Base-by-base conservation (phyloP, 2,888 invertebrate species). In the Brachypalpus laphriformis region DNA sequence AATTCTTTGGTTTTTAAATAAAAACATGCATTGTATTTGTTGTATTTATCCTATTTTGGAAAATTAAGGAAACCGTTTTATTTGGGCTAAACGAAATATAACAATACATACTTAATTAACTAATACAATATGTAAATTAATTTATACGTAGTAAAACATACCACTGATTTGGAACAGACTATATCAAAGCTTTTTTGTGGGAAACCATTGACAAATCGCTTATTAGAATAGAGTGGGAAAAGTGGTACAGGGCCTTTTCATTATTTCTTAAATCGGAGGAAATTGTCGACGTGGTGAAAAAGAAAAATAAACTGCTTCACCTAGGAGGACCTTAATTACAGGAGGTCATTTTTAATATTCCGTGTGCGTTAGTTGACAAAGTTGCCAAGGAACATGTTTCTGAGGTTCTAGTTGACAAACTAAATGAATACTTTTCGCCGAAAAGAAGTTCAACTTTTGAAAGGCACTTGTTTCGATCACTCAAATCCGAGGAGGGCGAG, bases 251-350 rank as follows among this genome's bases (percentile, higher is more conserved):
- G 8, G 28, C 49, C 3, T 65, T 65, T 22, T 18, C 16, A 1
- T 18, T 65, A 1, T 65, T 14, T 16, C 18, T 34, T 1, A 11
- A 51, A 20, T 34, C 34, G n/a, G 37, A 49, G 20, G 51, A 34
- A 34, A 47, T 47, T 22, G 14, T 14, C 2, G 34, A 28, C 45
- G 34, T 20, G 3, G 11, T 20, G 7, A 18, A 57, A 34, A 57
- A 57, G 22, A 20, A 34, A 57, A 57, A 3, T 57, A 40, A 40
- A 11, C 34, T 40, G 2, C 57, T 51, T 42, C 37, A 40, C 25
- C 63, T 76, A 16, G 85, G 75, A 16, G 85, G 80, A 9, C 34
- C 42, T 31, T 65, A 81, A 25, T 25, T 25, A n/a, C 65, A 57
- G 40, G 56, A 75, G 40, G 51, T 75, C 28, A 75, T 65, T 47